A percentile compares a stretch with the other conserved stretches of the same genome.
These are phyloP conservation scores for Furnarius figulus DNA, from an alignment of 2,113 vertebrate species.

Conservation along the genomic window DNA sequence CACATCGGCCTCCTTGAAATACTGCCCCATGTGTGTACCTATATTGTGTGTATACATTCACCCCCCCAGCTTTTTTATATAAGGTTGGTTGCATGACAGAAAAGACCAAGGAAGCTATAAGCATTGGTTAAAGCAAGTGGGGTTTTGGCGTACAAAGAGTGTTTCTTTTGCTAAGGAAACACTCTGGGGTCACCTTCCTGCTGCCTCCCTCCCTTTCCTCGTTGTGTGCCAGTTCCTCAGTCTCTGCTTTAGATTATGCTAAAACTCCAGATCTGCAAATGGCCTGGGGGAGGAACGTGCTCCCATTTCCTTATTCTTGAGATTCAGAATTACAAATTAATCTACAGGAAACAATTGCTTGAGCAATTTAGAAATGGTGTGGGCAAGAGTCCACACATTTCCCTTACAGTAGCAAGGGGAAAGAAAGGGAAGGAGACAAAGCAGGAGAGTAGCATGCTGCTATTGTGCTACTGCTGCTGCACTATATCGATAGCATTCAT, in stretches of 20 bases:
- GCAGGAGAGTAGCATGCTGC: neutral
- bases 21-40: fast-evolving
- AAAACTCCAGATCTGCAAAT: slow-evolving; percentile 28
- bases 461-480: neutral
- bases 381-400: neutral
- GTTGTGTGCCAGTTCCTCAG: neutral
- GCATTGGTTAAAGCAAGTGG: neutral
- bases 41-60: neutral
- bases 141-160: neutral
- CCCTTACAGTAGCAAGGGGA: neutral
- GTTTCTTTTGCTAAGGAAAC: neutral
- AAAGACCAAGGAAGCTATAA: neutral
- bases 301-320: slow-evolving; percentile 53
- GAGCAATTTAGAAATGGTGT: slow-evolving; percentile 51
- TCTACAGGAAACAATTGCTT: slow-evolving; percentile 71
- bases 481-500: neutral
- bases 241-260: slow-evolving; percentile 27
- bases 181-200: fast-evolving
- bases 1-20: neutral
- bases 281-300: slow-evolving; percentile 34
- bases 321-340: slow-evolving; percentile 72
- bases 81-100: neutral
- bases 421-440: neutral
- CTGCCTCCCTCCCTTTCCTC: neutral
- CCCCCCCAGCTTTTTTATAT: neutral